Base-by-base conservation (phyloP, 2,888 invertebrate genomes). In the Lapara coniferarum region DNA sequence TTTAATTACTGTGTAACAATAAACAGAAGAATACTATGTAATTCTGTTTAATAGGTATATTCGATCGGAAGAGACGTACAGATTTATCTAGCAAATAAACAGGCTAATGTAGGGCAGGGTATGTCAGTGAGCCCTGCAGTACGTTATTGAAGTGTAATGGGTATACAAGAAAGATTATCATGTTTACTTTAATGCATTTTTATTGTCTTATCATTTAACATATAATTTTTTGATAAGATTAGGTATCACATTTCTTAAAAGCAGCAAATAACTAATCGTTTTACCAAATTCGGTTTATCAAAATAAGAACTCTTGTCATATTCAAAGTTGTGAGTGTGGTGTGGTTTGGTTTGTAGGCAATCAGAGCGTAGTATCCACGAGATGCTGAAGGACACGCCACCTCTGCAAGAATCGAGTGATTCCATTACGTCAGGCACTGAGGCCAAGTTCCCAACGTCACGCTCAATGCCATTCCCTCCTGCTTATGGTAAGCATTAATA, bases 311-410 rank as follows among this genome's bases (percentile, higher is more conserved):
- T 12, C 4, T 51, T 51, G 51, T 51, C 10, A 10, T 3, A 53
- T 5, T n/a, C 25, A 53, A 7, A 53, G 16, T 16, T 10, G 55
- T 19, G 52, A n/a, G 55, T 46, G 4, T 56, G 10, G 4, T 16
- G 8, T 44, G 12, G 0, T 56, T n/a, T 66, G n/a, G 30, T 37
- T 19, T 25, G 10, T 84, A 94, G 93, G 94, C 93, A 90, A 81
- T 94, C 91, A 46, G 96, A 96, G 85, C 94, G 96, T 77, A 96
- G 96, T 86, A 97, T 97, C 85, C 97, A 97, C 86, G 97, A 97
- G 93, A 97, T 97, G 97, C 89, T 97, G 72, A 97, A 97, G 87
- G 97, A 97, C 82, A 96, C 97, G 59, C 96, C 97, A 66, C 95
- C 97, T 53, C 95, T 97, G 82, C 96, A 97, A 75, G 96, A 96